phyloP scores from a whole-genome alignment of 2,797 vertebrate species.

The Aeoliscus strigatus region DNA sequence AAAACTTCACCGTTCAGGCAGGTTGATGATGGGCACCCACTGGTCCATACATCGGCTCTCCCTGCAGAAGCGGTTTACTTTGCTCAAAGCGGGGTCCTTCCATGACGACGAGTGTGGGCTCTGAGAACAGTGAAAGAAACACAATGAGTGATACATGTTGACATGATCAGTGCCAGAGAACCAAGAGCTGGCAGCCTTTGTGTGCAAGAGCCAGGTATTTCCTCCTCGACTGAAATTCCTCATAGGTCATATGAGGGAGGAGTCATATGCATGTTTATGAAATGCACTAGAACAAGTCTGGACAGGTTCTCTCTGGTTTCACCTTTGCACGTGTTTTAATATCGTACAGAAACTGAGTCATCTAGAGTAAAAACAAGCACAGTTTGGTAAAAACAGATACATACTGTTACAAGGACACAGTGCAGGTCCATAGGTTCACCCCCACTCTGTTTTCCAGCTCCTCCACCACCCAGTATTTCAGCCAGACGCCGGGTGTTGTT shows the following conservation, averaged over 20 bases:
- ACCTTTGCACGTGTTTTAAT: constrained; percentile 5
- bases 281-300: constrained; percentile 44
- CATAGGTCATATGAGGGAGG: constrained; percentile 36
- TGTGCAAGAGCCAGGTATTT: constrained; percentile 8
- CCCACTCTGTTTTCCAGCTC: constrained; percentile 58
- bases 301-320: constrained; percentile 48
- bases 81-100: constrained; percentile 90
- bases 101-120: constrained; percentile 85
- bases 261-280: constrained; percentile 28
- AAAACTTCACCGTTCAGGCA: constrained; percentile 89
- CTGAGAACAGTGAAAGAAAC: constrained; percentile 58
- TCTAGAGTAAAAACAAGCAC: too few species aligned
- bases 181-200: neutral
- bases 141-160: neutral
- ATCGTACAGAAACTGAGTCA: too few species aligned
- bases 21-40: constrained; percentile 94
- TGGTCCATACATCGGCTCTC: constrained; percentile 94
- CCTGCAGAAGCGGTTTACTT: constrained; percentile 91
- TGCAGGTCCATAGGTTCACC: constrained; percentile 85
- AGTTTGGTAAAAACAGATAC: constrained; percentile 26
- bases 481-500: constrained; percentile 86
- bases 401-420: constrained; percentile 91
- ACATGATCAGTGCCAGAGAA: neutral
- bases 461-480: constrained; percentile 75
- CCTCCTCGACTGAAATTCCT: constrained; percentile 30